Conservation (phyloP, 2,888 invertebrate species). For the Yponomeuta malinellus region DNA sequence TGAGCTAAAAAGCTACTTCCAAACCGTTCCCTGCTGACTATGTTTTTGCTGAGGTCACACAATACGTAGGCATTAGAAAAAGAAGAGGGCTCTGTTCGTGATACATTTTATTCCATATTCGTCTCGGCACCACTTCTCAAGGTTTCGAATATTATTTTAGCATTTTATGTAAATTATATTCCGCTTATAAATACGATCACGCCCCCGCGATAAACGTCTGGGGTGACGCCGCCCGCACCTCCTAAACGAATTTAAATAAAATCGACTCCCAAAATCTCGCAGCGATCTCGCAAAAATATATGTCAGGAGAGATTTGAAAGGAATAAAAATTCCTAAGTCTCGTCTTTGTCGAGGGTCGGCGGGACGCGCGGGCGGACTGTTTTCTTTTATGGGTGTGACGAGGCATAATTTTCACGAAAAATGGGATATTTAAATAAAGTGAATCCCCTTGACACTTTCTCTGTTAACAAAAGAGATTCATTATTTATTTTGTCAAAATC, state of each 20-base stretch:
- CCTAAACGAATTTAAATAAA: slow-evolving; percentile 74
- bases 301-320: slow-evolving; percentile 73
- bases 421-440: slow-evolving; percentile 76
- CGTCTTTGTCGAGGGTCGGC: slow-evolving; percentile 50
- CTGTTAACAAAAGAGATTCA: slow-evolving; percentile 44
- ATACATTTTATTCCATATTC: not conserved
- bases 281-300: slow-evolving; percentile 72
- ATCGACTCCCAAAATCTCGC: slow-evolving; percentile 72
- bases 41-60: not conserved
- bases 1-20: slow-evolving; percentile 18
- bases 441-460: slow-evolving; percentile 66
- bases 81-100: not conserved
- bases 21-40: not conserved
- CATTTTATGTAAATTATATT: slow-evolving; percentile 22
- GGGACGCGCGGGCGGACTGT: slow-evolving; percentile 58
- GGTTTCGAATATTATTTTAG: slow-evolving; percentile 23
- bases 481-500: not conserved
- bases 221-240: slow-evolving; percentile 62
- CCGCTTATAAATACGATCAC: slow-evolving; percentile 69
- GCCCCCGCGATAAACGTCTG: slow-evolving; percentile 66
- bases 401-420: slow-evolving; percentile 76
- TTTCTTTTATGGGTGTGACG: slow-evolving; percentile 76
- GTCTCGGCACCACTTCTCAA: not conserved
- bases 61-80: not conserved
- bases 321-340: slow-evolving; percentile 65